A percentile compares a stretch with the other conserved stretches of the same genome.
Evolutionary conservation across 2,888 invertebrate species (phyloP).

Genomic region (Tachina lurida): DNA sequence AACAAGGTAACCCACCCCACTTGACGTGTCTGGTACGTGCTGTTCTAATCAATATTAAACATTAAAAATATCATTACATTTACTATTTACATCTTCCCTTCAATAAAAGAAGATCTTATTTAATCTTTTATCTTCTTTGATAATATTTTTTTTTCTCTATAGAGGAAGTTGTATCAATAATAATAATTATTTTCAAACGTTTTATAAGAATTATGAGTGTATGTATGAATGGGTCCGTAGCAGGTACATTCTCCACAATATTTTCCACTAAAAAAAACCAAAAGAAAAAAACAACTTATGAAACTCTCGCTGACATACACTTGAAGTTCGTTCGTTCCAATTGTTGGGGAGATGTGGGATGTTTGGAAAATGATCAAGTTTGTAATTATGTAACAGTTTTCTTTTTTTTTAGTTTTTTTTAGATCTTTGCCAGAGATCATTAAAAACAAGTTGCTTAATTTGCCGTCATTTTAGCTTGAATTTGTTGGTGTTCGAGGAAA

Average conservation of each 20-base stretch:
- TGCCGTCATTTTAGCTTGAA: conserved; percentile 17
- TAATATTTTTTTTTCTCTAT: background rate
- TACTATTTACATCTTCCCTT: background rate
- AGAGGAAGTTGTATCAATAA: conserved; percentile 42
- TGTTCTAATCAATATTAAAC: background rate
- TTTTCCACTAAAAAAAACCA: conserved; percentile 18
- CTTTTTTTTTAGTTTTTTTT: background rate
- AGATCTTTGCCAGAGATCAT: conserved; percentile 37
- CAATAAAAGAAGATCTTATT: background rate
- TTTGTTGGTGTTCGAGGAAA: conserved; percentile 13
- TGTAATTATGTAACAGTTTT: conserved; percentile 35
- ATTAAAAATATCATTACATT: background rate
- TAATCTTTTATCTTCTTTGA: conserved; percentile 6
- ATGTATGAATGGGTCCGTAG: background rate
- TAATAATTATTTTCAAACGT: conserved; percentile 41
- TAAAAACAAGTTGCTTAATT: conserved; percentile 20
- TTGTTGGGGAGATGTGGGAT: conserved; percentile 39
- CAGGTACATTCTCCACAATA: conserved; percentile 26
- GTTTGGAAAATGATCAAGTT: conserved; percentile 47
- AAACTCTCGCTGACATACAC: background rate
- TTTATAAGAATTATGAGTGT: conserved; percentile 22
- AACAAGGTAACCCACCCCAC: background rate
- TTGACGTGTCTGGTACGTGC: too few relatives aligned
- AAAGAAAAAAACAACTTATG: conserved; percentile 10
- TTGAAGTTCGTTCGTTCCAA: background rate